phyloP scores from a whole-genome alignment of 2,113 vertebrate species.

The Sinosuthora webbiana region DNA sequence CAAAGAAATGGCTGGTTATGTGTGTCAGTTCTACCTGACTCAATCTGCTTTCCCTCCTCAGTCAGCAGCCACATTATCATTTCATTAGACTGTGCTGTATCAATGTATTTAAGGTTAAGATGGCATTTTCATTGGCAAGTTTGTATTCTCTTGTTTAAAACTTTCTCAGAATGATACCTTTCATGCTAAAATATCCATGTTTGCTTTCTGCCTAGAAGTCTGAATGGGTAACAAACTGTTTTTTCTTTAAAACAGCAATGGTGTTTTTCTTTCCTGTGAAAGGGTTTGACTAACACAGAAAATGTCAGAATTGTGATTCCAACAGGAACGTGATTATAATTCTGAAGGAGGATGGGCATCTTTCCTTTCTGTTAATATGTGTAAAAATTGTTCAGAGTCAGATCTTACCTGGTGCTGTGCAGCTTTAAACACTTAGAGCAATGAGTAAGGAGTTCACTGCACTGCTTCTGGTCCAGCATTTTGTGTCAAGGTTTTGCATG shows the following conservation, averaged over 20 bases:
- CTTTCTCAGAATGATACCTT: background rate
- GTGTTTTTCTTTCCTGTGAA: background rate
- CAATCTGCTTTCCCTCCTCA: background rate
- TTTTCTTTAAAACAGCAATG: background rate
- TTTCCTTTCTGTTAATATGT: background rate
- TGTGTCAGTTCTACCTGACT: constrained; percentile 18
- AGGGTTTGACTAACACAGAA: background rate
- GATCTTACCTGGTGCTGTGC: background rate
- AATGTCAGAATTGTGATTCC: background rate
- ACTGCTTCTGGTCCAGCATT: accelerated
- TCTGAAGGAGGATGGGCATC: background rate
- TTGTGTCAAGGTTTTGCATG: accelerated
- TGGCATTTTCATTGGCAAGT: background rate
- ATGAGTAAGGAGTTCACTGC: background rate
- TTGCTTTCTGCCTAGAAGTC: background rate
- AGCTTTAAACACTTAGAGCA: accelerated
- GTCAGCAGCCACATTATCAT: background rate
- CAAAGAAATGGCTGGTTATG: constrained; percentile 11
- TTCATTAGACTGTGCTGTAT: background rate
- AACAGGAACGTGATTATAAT: background rate
- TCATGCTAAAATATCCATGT: background rate
- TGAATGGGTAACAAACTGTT: background rate
- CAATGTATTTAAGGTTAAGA: background rate
- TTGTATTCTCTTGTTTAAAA: background rate
- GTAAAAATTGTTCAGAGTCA: background rate